phyloP scores from a whole-genome alignment of 2,888 invertebrate genomes.

The Xestia sexstrigata region DNA sequence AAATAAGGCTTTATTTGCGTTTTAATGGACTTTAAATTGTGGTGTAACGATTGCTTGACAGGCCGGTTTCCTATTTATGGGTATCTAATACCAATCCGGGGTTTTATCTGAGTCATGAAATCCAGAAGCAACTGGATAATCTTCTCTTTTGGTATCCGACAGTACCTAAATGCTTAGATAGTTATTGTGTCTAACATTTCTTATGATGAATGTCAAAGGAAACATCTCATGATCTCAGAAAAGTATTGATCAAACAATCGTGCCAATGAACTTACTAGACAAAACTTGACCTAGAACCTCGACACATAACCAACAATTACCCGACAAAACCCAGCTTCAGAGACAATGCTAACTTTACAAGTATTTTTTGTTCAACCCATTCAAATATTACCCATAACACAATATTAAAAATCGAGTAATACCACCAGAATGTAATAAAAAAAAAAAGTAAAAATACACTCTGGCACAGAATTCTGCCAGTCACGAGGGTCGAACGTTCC shows the following conservation, averaged over 20 bases:
- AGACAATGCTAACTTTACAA: slow-evolving; percentile 59
- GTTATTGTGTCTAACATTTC: neutral
- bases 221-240: neutral
- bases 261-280: slow-evolving; percentile 46
- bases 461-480: slow-evolving; percentile 88
- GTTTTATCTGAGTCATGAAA: neutral
- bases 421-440: slow-evolving; percentile 85
- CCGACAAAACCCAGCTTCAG: slow-evolving; percentile 39
- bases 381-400: slow-evolving; percentile 66
- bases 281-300: slow-evolving; percentile 47
- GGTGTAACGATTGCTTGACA: slow-evolving; percentile 20
- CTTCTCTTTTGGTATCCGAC: neutral
- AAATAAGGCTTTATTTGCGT: slow-evolving; percentile 43
- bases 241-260: slow-evolving; percentile 9
- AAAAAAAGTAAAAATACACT: slow-evolving; percentile 86
- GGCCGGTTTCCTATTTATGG: slow-evolving; percentile 16
- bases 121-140: neutral
- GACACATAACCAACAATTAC: slow-evolving; percentile 35
- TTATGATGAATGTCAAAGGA: neutral
- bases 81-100: neutral
- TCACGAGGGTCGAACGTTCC: slow-evolving; percentile 85
- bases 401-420: slow-evolving; percentile 73
- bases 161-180: neutral
- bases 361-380: slow-evolving; percentile 60
- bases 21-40: slow-evolving; percentile 42